Evolutionary conservation across 2,113 vertebrate species (phyloP).

Genomic region (Apodemus speciosus): DNA sequence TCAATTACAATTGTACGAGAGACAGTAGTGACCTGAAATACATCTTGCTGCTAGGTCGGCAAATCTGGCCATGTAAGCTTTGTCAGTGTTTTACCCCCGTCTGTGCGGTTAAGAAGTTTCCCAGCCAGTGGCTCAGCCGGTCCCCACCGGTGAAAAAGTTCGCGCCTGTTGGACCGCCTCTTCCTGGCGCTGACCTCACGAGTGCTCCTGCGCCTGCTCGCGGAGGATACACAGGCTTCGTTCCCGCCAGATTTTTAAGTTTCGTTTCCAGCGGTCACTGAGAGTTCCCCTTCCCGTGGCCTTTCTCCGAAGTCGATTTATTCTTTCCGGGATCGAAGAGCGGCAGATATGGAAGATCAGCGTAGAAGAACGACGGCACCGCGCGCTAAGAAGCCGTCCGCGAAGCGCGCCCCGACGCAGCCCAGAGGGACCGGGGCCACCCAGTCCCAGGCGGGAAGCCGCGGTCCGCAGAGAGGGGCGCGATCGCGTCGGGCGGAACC

Average conservation of each 20-base stretch:
- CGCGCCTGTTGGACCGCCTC: not conserved
- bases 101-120: not conserved
- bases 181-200: not conserved
- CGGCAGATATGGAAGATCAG: not conserved
- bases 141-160: not conserved
- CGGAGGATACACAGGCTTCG: fast-evolving
- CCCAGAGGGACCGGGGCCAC: not conserved
- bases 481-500: not conserved
- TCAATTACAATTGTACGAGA: not conserved
- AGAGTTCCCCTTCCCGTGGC: not conserved
- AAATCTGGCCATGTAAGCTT: not conserved
- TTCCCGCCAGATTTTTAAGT: constrained; percentile 69
- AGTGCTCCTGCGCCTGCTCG: not conserved
- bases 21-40: not conserved
- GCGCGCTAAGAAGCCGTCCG: not conserved
- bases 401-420: fast-evolving
- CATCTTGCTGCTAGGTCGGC: not conserved
- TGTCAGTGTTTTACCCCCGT: not conserved
- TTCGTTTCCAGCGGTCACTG: constrained; percentile 22
- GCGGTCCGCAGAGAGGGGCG: not conserved
- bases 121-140: not conserved
- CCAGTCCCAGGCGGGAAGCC: fast-evolving
- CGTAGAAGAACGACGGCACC: not conserved
- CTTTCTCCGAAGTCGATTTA: not conserved
- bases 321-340: not conserved